Conservation (phyloP, 1,140 invertebrate genomes). For the Platorchestia sp. region DNA sequence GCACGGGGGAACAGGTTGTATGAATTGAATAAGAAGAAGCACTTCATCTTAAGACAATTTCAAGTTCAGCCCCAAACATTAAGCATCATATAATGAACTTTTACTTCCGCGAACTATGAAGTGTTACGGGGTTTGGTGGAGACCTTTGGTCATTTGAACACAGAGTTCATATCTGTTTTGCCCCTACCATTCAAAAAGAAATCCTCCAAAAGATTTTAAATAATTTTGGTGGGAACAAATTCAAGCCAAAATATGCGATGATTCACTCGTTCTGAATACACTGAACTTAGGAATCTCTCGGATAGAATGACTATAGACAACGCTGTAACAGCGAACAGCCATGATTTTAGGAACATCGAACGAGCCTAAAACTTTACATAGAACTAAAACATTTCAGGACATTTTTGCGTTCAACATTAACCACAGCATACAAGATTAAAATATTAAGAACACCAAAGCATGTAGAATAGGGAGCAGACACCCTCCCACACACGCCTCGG, state of each 20-base stretch:
- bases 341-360: too few species aligned
- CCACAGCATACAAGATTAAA: too few species aligned
- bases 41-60: not conserved
- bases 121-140: not conserved
- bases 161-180: not conserved
- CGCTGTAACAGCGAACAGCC: not conserved
- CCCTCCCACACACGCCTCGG: too few species aligned
- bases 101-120: not conserved
- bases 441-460: too few species aligned
- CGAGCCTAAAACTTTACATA: too few species aligned
- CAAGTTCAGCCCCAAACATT: not conserved
- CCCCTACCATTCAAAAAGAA: not conserved
- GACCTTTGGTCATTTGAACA: not conserved
- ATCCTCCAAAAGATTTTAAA: not conserved
- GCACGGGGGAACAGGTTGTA: not conserved
- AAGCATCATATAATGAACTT: not conserved
- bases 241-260: too few species aligned
- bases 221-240: not conserved
- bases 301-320: not conserved
- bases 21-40: not conserved
- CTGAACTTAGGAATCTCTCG: not conserved
- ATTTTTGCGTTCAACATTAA: too few species aligned
- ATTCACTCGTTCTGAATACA: not conserved
- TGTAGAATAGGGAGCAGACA: too few species aligned
- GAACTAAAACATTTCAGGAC: too few species aligned